A percentile compares a stretch with the other conserved stretches of the same genome.
These are phyloP conservation scores for Polydrusus pterygomalis DNA, from an alignment of 2,888 invertebrate species.

Conservation along the genomic window DNA sequence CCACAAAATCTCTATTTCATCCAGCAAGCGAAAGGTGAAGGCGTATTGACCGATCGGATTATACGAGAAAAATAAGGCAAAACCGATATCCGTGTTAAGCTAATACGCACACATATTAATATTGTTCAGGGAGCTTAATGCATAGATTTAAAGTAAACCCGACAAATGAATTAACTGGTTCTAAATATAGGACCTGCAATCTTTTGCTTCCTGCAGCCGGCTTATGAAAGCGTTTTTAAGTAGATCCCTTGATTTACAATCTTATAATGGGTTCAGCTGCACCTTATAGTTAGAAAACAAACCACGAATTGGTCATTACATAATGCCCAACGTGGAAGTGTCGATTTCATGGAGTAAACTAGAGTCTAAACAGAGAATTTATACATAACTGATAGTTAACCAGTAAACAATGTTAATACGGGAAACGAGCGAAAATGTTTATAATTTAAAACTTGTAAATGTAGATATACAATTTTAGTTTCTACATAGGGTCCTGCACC, in stretches of 20 bases:
- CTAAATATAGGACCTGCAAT: constrained; percentile 6
- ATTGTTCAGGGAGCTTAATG: not conserved
- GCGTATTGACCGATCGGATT: too few relatives aligned
- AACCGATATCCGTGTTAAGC: not conserved
- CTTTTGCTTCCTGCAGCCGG: constrained; percentile 14
- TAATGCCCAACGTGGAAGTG: not conserved
- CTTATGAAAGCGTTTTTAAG: constrained; percentile 12
- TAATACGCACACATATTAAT: not conserved
- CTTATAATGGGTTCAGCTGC: constrained; percentile 9
- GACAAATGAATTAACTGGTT: constrained; percentile 13
- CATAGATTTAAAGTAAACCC: constrained; percentile 4
- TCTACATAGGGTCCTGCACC: too few relatives aligned
- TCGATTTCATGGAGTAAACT: not conserved
- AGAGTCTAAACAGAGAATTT: too few relatives aligned
- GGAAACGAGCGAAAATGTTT: too few relatives aligned
- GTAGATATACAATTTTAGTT: too few relatives aligned
- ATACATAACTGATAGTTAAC: too few relatives aligned
- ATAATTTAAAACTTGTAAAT: too few relatives aligned
- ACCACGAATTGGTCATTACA: constrained; percentile 1
- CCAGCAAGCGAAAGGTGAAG: too few relatives aligned
- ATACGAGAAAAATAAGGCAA: not conserved
- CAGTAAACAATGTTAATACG: too few relatives aligned
- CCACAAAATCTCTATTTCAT: too few relatives aligned
- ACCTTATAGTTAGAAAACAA: not conserved
- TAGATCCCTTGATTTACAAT: constrained; percentile 8